phyloP scores from a whole-genome alignment of 2,888 invertebrate genomes.

The Acrobasis consociella region DNA sequence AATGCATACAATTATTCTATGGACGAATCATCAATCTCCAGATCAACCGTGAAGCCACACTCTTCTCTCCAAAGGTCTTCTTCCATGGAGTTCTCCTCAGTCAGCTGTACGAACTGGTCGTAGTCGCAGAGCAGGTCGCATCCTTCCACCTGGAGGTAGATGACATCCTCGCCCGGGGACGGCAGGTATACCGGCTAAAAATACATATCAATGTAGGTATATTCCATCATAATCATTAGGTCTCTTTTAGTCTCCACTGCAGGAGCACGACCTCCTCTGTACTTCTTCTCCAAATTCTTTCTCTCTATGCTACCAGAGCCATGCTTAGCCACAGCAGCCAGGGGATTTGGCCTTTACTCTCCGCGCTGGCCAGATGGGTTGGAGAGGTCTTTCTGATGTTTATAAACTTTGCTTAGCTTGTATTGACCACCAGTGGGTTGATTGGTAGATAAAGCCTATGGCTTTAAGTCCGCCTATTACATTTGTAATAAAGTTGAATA shows the following conservation, averaged over 20 bases:
- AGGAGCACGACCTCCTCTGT: too few relatives aligned
- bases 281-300: too few relatives aligned
- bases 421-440: too few relatives aligned
- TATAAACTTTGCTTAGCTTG: too few relatives aligned
- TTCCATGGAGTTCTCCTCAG: conserved; percentile 37
- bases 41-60: conserved; percentile 41
- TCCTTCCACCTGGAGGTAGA: conserved; percentile 42
- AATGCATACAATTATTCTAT: not conserved
- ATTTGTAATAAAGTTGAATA: too few relatives aligned
- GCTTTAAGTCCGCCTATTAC: too few relatives aligned
- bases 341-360: too few relatives aligned
- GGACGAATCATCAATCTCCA: conserved; percentile 37
- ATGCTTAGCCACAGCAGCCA: too few relatives aligned
- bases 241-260: too few relatives aligned
- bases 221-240: not conserved
- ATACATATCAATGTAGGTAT: not conserved
- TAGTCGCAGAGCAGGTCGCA: conserved; percentile 44
- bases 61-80: conserved; percentile 41
- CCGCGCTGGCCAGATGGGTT: too few relatives aligned
- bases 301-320: not conserved
- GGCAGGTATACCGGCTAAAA: conserved; percentile 48
- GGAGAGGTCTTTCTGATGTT: too few relatives aligned
- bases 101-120: conserved; percentile 40
- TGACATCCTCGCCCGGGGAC: conserved; percentile 35
- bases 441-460: too few relatives aligned